Conservation (phyloP, 2,113 vertebrate genomes). For the Nesogale talazaci region DNA sequence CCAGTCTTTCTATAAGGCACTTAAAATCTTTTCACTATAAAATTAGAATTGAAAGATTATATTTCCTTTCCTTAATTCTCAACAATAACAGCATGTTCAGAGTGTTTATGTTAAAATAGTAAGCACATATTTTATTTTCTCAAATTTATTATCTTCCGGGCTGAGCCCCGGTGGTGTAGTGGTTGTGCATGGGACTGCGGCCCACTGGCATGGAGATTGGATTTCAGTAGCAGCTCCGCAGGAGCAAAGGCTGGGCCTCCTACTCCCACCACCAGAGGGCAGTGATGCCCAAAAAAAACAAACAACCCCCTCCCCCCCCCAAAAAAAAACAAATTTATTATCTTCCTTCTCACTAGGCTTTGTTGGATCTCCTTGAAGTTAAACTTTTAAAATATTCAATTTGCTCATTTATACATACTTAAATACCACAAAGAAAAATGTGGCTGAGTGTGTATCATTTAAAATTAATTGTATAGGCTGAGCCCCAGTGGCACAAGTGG, state of each 20-base stretch:
- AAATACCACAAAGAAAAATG: not conserved
- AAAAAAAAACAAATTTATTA: constrained; percentile 9
- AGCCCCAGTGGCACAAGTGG: too few relatives aligned
- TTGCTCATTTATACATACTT: not conserved
- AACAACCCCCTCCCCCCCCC: too few relatives aligned
- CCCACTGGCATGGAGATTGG: too few relatives aligned
- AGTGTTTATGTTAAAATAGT: not conserved
- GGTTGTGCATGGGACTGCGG: too few relatives aligned
- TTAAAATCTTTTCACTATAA: not conserved
- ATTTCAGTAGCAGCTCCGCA: too few relatives aligned
- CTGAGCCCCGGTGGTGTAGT: too few relatives aligned
- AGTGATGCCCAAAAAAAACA: too few relatives aligned
- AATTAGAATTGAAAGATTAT: too few relatives aligned
- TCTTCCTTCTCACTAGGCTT: constrained; percentile 28
- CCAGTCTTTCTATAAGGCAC: not conserved
- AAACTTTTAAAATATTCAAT: not conserved
- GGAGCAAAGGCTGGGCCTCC: too few relatives aligned
- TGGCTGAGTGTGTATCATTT: not conserved
- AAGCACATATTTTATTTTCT: not conserved
- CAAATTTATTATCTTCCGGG: constrained; percentile 23
- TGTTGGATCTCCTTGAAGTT: not conserved
- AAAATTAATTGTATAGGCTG: not conserved
- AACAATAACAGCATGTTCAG: not conserved
- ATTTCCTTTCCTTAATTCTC: not conserved
- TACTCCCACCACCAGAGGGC: too few relatives aligned